phyloP scores from a whole-genome alignment of 2,113 vertebrate species.

The Apodemus sylvaticus region DNA sequence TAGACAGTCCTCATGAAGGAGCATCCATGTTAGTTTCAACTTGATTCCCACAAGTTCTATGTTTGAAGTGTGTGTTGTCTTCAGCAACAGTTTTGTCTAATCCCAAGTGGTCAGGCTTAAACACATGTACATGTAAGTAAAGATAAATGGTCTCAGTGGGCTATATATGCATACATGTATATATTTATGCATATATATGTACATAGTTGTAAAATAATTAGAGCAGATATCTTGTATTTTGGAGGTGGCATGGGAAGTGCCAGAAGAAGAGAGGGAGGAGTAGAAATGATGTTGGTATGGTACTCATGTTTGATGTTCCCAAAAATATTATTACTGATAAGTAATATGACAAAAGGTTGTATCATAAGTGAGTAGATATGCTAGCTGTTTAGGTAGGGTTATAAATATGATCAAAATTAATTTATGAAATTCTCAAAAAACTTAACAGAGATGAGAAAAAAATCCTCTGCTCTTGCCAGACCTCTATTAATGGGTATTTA shows the following conservation, averaged over 20 bases:
- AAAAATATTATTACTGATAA: background rate
- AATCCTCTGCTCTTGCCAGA: background rate
- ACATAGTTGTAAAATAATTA: background rate
- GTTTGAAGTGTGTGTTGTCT: background rate
- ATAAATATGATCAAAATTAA: background rate
- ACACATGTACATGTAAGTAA: background rate
- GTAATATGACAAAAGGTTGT: background rate
- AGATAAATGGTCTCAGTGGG: background rate
- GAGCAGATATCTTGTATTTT: background rate
- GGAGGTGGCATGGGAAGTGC: background rate
- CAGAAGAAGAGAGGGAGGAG: background rate
- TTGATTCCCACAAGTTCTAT: background rate
- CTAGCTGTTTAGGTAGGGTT: background rate
- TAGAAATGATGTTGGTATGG: background rate
- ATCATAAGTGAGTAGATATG: background rate
- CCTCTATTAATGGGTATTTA: background rate
- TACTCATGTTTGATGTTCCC: background rate
- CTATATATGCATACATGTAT: background rate
- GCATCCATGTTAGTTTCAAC: background rate
- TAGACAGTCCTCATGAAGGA: background rate
- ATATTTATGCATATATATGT: background rate
- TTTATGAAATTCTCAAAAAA: background rate
- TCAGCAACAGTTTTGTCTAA: background rate
- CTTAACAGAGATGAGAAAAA: background rate
- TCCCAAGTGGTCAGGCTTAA: background rate